Base-by-base conservation (phyloP, 2,888 invertebrate species). In the Epistrophe grossulariae region DNA sequence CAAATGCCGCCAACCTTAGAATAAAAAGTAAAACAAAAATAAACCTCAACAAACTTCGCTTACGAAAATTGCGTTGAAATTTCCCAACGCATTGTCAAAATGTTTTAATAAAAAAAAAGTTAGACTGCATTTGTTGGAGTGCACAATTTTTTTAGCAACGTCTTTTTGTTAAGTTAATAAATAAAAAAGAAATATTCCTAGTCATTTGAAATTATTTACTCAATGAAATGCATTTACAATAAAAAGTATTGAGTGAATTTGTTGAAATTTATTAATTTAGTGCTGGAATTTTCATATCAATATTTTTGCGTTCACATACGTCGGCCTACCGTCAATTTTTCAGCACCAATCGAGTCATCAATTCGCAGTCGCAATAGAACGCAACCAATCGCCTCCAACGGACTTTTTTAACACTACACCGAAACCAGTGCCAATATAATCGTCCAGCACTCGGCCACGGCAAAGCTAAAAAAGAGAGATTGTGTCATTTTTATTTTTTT, bases 371-470 rank as follows among this genome's bases (percentile, higher is more conserved):
- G 85, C 78, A 24, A 7, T 24, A 31, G 78, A 82, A 64, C 85
- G 85, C 82, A 82, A 24, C 2, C 70, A 87, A 87, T 66, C 71
- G 82, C 82, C 70, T 72, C 15, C 50, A 77, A 15, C 62, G 40
- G 24, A 43, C 24, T 40, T 62, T 24, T 40, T 43, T 28, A 62
- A 45, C 43, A 17, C 15, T 1, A 17, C 40, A 17, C 15, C 38
- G 68, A 17, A 31, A 15, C 17, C 28, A 72, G 84, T 77, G 79
- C 80, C 72, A 71, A 78, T 71, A 74, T 79, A 68, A 74, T 87
- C 74, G 74, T 70, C 79, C 82, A 76, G 71, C 74, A 82, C 73
- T 80, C 77, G 81, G 81, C 57, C 73, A 81, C 84, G 60, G 77
- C 60, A 72, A 74, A 79, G 31, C 45, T n/a, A 59, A 62, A 80